Evolutionary conservation across 2,888 invertebrate species (phyloP).

Genomic region (Drosophila melanosoma): DNA sequence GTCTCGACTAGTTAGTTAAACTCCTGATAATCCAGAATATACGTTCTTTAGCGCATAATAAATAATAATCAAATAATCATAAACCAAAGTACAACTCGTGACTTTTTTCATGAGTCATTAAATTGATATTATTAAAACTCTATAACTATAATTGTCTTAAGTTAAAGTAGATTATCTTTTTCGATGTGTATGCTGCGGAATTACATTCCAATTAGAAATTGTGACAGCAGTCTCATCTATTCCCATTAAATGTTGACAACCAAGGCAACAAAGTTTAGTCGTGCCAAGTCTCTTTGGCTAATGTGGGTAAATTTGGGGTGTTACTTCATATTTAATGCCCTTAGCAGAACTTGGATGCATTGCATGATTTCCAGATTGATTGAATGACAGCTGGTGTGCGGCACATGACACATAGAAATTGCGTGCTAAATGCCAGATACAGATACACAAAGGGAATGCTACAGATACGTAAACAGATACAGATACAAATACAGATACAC

Average conservation of each 20-base stretch:
- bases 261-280: slow-evolving; percentile 12
- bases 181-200: neutral
- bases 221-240: slow-evolving; percentile 58
- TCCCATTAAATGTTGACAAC: slow-evolving; percentile 63
- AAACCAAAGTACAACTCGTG: slow-evolving; percentile 5
- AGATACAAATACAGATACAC: slow-evolving; percentile 15
- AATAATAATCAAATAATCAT: slow-evolving; percentile 1
- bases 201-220: slow-evolving; percentile 57
- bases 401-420: slow-evolving; percentile 47
- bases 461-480: slow-evolving; percentile 11
- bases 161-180: slow-evolving; percentile 13
- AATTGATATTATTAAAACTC: slow-evolving; percentile 44
- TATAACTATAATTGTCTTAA: slow-evolving; percentile 35
- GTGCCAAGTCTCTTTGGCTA: slow-evolving; percentile 4
- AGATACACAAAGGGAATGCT: slow-evolving; percentile 27
- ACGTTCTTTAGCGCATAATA: neutral
- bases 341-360: slow-evolving; percentile 42
- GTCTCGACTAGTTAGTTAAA: slow-evolving; percentile 12
- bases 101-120: slow-evolving; percentile 17
- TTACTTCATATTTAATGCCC: slow-evolving; percentile 47
- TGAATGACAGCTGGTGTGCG: slow-evolving; percentile 67
- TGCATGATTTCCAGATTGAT: slow-evolving; percentile 69
- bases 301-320: slow-evolving; percentile 19
- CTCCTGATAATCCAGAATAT: slow-evolving; percentile 2
- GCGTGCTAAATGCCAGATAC: slow-evolving; percentile 74